phyloP scores from a whole-genome alignment of 2,797 vertebrate genomes.

The Periophthalmus magnuspinnatus region DNA sequence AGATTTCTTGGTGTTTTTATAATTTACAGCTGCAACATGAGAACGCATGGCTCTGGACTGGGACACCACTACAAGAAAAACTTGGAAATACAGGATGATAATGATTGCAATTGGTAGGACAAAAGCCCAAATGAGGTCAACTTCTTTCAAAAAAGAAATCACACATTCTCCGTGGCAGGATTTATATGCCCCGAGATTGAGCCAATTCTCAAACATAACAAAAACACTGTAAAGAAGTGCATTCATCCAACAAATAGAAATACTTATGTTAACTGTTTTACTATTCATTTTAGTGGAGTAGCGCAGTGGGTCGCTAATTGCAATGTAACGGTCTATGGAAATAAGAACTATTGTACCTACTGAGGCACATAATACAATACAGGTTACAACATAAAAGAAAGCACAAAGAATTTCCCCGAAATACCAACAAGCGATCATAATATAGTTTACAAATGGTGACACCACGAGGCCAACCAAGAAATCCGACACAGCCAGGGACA shows the following conservation, averaged over 20 bases:
- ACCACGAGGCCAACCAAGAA: conserved; percentile 10
- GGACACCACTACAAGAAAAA: conserved; percentile 9
- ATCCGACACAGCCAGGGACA: conserved; percentile 21
- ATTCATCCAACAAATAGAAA: conserved; percentile 28
- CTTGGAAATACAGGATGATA: conserved; percentile 14
- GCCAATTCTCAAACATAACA: background rate
- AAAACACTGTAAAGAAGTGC: conserved; percentile 9
- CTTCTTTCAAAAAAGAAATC: background rate
- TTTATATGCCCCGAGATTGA: conserved; percentile 5
- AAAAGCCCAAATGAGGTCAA: background rate
- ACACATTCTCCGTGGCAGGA: background rate
- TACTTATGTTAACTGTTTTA: background rate
- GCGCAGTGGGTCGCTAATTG: conserved; percentile 15
- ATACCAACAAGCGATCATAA: conserved; percentile 1
- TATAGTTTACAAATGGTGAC: background rate
- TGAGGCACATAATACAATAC: background rate
- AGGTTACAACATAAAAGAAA: background rate
- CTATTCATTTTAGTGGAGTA: conserved; percentile 14
- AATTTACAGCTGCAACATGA: background rate
- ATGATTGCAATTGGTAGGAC: conserved; percentile 11
- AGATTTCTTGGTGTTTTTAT: background rate
- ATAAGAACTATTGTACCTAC: background rate
- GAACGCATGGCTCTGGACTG: conserved; percentile 4
- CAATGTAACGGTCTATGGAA: conserved; percentile 17
- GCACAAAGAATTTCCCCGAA: background rate